A percentile compares a stretch with the other conserved stretches of the same genome.
These are phyloP conservation scores for Geococcyx californianus DNA, from an alignment of 2,113 vertebrate genomes.

Conservation along the genomic window DNA sequence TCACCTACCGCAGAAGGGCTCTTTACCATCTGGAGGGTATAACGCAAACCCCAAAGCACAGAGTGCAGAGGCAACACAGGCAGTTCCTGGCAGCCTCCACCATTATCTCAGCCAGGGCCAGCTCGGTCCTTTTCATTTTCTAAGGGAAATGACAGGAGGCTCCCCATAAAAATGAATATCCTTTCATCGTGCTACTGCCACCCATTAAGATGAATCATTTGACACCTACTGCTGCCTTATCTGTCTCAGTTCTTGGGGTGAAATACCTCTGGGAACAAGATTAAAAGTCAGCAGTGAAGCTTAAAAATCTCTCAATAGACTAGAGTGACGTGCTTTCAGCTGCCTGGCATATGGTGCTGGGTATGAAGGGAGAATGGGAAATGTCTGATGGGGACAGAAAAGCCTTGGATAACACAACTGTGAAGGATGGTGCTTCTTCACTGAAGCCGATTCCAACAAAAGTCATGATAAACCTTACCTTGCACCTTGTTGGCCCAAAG, in stretches of 20 bases:
- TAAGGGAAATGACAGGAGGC: not conserved
- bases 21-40: not conserved
- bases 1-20: not conserved
- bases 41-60: not conserved
- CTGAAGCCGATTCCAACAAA: not conserved
- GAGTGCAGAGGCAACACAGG: not conserved
- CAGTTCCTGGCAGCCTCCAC: not conserved
- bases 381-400: not conserved
- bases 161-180: constrained; percentile 3
- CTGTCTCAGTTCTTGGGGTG: constrained; percentile 30
- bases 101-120: not conserved
- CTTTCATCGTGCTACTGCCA: constrained; percentile 14
- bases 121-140: not conserved
- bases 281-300: constrained; percentile 29
- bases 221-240: constrained; percentile 27
- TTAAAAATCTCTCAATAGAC: constrained; percentile 12
- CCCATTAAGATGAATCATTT: constrained; percentile 24
- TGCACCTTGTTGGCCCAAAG: not conserved
- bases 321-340: not conserved
- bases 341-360: not conserved
- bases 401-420: not conserved
- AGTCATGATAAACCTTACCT: not conserved
- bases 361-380: not conserved
- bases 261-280: constrained; percentile 37
- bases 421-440: not conserved